Evolutionary conservation across 2,888 invertebrate genomes (phyloP).

Genomic region (Thysanoteuthis rhombus): DNA sequence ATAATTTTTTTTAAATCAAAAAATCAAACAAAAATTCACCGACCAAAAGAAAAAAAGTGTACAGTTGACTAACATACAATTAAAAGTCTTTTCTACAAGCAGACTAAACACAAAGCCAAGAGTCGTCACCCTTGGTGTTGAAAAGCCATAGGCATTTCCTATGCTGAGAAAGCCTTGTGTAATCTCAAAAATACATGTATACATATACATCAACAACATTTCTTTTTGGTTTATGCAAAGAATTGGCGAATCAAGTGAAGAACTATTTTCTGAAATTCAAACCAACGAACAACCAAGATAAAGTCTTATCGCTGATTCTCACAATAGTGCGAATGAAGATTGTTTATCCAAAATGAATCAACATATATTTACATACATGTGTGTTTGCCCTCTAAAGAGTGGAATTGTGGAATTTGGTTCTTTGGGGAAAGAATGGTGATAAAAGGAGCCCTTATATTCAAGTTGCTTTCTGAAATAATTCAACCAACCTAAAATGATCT

Average conservation of each 20-base stretch:
- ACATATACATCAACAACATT: neutral
- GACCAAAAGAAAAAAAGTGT: neutral
- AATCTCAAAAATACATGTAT: neutral
- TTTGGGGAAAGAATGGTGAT: neutral
- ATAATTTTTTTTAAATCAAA: neutral
- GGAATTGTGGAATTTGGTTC: neutral
- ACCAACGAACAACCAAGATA: neutral
- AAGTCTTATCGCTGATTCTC: neutral
- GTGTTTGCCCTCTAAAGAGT: neutral
- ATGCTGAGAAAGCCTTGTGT: neutral
- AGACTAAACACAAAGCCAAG: neutral
- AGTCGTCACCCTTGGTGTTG: neutral
- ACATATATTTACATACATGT: neutral
- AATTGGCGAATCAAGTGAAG: neutral
- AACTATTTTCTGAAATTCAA: neutral
- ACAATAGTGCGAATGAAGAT: neutral
- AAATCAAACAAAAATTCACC: neutral
- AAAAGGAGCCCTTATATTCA: neutral
- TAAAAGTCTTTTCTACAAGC: neutral
- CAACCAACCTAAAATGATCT: neutral
- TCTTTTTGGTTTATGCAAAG: neutral
- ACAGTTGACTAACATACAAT: neutral
- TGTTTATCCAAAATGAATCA: neutral
- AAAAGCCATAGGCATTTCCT: neutral
- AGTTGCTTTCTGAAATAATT: neutral